Conservation (phyloP, 2,113 vertebrate genomes). For the Phodopus roborovskii region DNA sequence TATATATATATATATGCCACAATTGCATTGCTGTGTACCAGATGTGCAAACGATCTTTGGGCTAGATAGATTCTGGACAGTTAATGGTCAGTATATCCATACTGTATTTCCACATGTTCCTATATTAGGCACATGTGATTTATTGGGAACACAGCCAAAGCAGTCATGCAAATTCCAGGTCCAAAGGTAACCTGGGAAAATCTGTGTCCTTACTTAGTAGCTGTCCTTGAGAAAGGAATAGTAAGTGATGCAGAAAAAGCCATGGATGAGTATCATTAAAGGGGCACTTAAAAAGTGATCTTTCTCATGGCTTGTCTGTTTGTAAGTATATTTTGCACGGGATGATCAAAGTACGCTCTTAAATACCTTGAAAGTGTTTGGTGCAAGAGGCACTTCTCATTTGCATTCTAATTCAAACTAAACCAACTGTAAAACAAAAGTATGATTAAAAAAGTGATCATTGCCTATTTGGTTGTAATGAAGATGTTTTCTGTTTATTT, state of each 20-base stretch:
- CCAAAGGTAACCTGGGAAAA: conserved; percentile 84
- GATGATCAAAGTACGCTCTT: conserved; percentile 32
- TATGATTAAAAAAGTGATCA: neutral
- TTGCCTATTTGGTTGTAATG: neutral
- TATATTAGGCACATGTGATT: conserved; percentile 87
- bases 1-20: conserved; percentile 78
- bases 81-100: conserved; percentile 84
- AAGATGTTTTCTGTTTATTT: neutral
- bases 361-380: neutral
- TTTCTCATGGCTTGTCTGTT: neutral
- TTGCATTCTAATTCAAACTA: conserved; percentile 16
- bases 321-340: conserved; percentile 24
- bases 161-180: conserved; percentile 80
- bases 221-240: conserved; percentile 51
- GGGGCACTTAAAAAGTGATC: neutral
- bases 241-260: conserved; percentile 64
- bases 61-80: conserved; percentile 88
- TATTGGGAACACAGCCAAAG: conserved; percentile 82
- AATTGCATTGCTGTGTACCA: conserved; percentile 86
- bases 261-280: neutral
- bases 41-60: conserved; percentile 85
- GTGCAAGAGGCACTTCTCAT: neutral
- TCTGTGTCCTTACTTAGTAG: conserved; percentile 77
- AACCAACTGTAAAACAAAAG: neutral
- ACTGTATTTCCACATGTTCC: conserved; percentile 81